Percentiles rank a stretch among this genome's conserved stretches.
Conservation (phyloP, 2,888 invertebrate species). For the Stenotaenia linearis region DNA sequence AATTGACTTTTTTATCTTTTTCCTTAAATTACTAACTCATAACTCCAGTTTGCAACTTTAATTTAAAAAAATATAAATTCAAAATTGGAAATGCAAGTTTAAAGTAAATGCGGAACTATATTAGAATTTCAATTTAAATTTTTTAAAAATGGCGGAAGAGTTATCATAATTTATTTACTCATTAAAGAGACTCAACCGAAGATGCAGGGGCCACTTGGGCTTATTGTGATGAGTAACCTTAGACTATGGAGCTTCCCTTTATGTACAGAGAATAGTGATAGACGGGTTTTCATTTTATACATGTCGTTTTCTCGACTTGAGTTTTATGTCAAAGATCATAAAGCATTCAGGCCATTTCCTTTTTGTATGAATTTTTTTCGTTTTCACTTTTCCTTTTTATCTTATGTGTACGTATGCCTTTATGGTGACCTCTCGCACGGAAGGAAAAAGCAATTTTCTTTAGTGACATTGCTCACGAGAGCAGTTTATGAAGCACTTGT, state of each 20-base stretch:
- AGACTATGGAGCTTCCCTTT: not conserved
- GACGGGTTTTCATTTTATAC: not conserved
- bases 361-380: not conserved
- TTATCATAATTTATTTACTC: too few species aligned
- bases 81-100: too few species aligned
- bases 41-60: not conserved
- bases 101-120: too few species aligned
- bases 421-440: not conserved
- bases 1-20: not conserved
- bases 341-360: not conserved
- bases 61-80: too few species aligned
- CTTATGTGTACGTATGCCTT: not conserved
- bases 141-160: too few species aligned
- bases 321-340: not conserved
- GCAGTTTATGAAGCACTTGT: not conserved
- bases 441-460: not conserved
- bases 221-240: not conserved
- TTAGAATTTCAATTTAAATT: too few species aligned
- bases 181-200: not conserved
- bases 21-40: not conserved
- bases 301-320: not conserved
- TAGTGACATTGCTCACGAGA: not conserved
- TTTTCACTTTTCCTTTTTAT: not conserved
- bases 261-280: not conserved
- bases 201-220: not conserved